These are phyloP conservation scores for Typhlomys cinereus DNA, from an alignment of 2,113 vertebrate genomes.

Conservation along the genomic window DNA sequence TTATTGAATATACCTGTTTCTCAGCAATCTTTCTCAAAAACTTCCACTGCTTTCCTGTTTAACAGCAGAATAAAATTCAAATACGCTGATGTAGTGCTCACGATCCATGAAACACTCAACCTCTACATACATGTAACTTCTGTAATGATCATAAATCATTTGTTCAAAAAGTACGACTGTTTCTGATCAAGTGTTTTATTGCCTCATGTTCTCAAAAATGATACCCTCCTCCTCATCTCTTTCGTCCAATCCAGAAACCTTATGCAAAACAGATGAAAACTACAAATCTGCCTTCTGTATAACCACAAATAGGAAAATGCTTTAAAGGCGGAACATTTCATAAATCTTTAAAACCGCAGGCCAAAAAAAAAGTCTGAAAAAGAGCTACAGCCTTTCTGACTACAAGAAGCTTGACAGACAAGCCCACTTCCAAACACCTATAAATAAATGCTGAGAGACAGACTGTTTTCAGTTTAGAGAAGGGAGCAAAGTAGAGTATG, in stretches of 20 bases:
- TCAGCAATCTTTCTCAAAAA: slow-evolving; percentile 25
- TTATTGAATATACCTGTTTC: slow-evolving; percentile 36
- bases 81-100: neutral
- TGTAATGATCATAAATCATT: slow-evolving; percentile 41
- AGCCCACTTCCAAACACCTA: neutral
- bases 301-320: neutral
- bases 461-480: neutral
- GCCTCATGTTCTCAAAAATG: slow-evolving; percentile 15
- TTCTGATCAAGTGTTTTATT: neutral
- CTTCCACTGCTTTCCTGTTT: neutral
- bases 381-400: neutral
- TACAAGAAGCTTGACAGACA: neutral
- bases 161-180: neutral
- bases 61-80: slow-evolving; percentile 30
- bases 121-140: neutral
- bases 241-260: neutral
- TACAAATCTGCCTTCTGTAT: neutral
- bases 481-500: neutral
- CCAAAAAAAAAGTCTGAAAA: neutral
- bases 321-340: neutral
- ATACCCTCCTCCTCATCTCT: neutral
- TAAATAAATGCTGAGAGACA: neutral
- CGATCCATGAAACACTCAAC: neutral
- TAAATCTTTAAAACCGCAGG: neutral
- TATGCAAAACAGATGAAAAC: slow-evolving; percentile 36